phyloP scores from a whole-genome alignment of 2,797 vertebrate species.

The Dendrocincla fuliginosa region DNA sequence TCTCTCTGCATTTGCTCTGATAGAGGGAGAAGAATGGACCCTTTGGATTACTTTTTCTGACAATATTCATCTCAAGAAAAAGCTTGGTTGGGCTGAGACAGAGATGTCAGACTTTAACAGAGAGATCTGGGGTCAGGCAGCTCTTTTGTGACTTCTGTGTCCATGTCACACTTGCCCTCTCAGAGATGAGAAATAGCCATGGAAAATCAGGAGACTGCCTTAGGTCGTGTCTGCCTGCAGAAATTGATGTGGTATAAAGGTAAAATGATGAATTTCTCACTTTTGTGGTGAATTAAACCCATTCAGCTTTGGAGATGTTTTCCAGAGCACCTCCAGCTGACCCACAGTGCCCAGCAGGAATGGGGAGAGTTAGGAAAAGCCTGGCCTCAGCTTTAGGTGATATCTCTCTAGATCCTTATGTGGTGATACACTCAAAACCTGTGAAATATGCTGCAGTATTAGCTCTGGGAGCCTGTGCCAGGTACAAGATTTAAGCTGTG shows the following conservation, averaged over 20 bases:
- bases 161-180: rapidly evolving
- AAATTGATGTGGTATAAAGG: not conserved
- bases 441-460: not conserved
- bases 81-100: not conserved
- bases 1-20: not conserved
- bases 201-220: not conserved
- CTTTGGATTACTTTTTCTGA: not conserved
- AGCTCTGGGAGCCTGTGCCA: not conserved
- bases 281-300: not conserved
- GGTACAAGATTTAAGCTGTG: not conserved
- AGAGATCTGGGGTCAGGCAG: not conserved
- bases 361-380: not conserved
- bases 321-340: not conserved
- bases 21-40: not conserved
- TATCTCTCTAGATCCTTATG: rapidly evolving
- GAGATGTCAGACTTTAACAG: not conserved
- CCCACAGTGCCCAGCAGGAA: not conserved
- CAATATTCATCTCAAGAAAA: not conserved
- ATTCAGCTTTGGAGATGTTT: not conserved
- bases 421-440: not conserved
- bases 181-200: not conserved
- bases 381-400: not conserved
- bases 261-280: not conserved
- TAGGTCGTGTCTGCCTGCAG: not conserved
- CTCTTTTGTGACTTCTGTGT: not conserved